Conservation (phyloP, 2,113 vertebrate species). For the Forbesichthys agassizii region DNA sequence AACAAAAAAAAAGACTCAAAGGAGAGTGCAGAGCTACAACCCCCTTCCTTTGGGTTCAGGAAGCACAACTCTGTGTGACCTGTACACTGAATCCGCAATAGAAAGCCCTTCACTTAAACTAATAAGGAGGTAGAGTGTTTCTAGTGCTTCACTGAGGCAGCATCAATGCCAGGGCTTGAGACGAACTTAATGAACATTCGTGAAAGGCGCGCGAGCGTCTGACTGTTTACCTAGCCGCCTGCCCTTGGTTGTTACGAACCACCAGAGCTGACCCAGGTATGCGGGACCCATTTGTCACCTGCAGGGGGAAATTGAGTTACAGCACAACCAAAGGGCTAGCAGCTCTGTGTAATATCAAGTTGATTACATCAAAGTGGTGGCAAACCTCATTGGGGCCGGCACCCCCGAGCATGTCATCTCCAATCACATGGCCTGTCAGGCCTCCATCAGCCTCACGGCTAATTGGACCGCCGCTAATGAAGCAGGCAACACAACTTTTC, state of each 20-base stretch:
- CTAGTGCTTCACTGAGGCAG: slow-evolving; percentile 16
- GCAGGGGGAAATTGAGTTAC: slow-evolving; percentile 99
- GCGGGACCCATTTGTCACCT: slow-evolving; percentile 97
- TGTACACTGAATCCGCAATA: not conserved
- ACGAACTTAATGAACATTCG: slow-evolving; percentile 25
- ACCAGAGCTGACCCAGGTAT: slow-evolving; percentile 95
- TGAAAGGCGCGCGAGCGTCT: slow-evolving; percentile 31
- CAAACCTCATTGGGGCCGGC: slow-evolving; percentile 98
- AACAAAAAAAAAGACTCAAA: too few relatives aligned
- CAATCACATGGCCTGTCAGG: slow-evolving; percentile 99
- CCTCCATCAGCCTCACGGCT: slow-evolving; percentile 99
- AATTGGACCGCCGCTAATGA: slow-evolving; percentile 99
- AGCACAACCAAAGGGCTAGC: slow-evolving; percentile 95
- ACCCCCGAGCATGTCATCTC: slow-evolving; percentile 97
- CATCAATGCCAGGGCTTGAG: slow-evolving; percentile 12
- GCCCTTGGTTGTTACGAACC: slow-evolving; percentile 90
- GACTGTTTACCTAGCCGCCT: slow-evolving; percentile 61
- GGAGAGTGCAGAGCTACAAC: too few relatives aligned
- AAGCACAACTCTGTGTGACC: slow-evolving; percentile 4
- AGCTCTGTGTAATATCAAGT: slow-evolving; percentile 99
- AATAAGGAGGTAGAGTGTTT: slow-evolving; percentile 32
- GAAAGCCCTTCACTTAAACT: slow-evolving; percentile 25
- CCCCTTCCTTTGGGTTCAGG: too few relatives aligned
- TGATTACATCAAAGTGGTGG: slow-evolving; percentile 99
- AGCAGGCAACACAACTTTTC: slow-evolving; percentile 99